phyloP scores from a whole-genome alignment of 1,140 invertebrate species.

The Calycopis cecrops region DNA sequence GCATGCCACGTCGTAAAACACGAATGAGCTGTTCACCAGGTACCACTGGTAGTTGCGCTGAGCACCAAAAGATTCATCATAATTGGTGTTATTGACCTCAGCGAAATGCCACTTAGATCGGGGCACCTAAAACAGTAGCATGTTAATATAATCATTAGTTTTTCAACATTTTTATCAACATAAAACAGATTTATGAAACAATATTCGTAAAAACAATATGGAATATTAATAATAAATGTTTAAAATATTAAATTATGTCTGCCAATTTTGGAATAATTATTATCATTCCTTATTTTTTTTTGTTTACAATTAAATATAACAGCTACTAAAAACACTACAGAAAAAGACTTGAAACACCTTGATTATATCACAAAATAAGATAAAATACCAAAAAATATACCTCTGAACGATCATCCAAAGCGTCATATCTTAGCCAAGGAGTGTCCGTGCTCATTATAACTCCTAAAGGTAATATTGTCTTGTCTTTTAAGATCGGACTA shows the following conservation, averaged over 20 bases:
- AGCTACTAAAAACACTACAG: too few relatives aligned
- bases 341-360: too few relatives aligned
- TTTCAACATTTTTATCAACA: too few relatives aligned
- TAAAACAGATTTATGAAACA: too few relatives aligned
- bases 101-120: constrained; percentile 52
- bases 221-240: too few relatives aligned
- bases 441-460: constrained; percentile 42
- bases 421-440: constrained; percentile 33
- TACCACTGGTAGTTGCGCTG: constrained; percentile 45
- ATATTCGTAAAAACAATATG: too few relatives aligned
- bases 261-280: too few relatives aligned
- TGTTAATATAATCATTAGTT: not conserved
- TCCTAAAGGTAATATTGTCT: constrained; percentile 49
- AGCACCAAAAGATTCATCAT: constrained; percentile 38
- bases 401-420: constrained; percentile 35
- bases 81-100: constrained; percentile 18
- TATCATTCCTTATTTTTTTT: too few relatives aligned
- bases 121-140: constrained; percentile 41
- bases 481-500: constrained; percentile 36
- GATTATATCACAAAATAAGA: too few relatives aligned
- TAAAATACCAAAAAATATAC: constrained; percentile 21
- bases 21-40: constrained; percentile 48
- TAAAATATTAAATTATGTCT: too few relatives aligned
- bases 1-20: constrained; percentile 64
- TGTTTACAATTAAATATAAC: too few relatives aligned